A percentile compares a stretch with the other conserved stretches of the same genome.
These are phyloP conservation scores for Thecophora atra DNA, from an alignment of 2,888 invertebrate species.

Conservation along the genomic window DNA sequence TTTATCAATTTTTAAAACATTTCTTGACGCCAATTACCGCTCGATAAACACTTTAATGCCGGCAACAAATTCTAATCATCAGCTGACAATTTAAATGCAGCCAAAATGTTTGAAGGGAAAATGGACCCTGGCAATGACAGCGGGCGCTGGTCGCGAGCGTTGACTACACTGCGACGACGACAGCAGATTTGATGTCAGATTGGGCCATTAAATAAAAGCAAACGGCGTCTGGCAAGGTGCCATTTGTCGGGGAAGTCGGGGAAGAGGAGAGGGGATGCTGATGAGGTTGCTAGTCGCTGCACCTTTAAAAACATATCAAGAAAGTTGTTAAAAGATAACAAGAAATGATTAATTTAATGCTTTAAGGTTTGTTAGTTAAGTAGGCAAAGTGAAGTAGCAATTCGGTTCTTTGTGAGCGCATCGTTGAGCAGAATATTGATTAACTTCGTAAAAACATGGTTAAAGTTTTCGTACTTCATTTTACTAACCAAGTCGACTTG, in stretches of 20 bases:
- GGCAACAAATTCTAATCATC: neutral
- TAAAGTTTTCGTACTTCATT: too few relatives aligned
- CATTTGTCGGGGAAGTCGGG: neutral
- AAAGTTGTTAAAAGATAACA: neutral
- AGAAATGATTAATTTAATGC: slow-evolving; percentile 11
- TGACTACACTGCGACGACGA: too few relatives aligned
- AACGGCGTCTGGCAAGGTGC: slow-evolving; percentile 6
- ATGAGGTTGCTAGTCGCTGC: neutral
- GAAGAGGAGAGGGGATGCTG: neutral
- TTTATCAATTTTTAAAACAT: neutral
- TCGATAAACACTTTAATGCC: slow-evolving; percentile 16
- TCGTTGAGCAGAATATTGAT: neutral
- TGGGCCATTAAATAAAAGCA: neutral
- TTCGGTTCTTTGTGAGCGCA: neutral
- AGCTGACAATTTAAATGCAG: neutral
- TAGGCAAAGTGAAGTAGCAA: neutral
- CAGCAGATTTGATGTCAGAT: neutral
- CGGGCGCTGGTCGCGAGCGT: too few relatives aligned
- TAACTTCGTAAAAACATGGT: too few relatives aligned
- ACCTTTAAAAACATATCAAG: neutral
- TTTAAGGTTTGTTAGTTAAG: neutral
- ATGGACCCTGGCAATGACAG: slow-evolving; percentile 17
- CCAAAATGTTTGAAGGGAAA: neutral
- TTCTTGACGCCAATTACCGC: slow-evolving; percentile 10
- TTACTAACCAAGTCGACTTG: too few relatives aligned